Evolutionary conservation across 2,888 invertebrate species (phyloP).

Genomic region (Lottia gigantea): DNA sequence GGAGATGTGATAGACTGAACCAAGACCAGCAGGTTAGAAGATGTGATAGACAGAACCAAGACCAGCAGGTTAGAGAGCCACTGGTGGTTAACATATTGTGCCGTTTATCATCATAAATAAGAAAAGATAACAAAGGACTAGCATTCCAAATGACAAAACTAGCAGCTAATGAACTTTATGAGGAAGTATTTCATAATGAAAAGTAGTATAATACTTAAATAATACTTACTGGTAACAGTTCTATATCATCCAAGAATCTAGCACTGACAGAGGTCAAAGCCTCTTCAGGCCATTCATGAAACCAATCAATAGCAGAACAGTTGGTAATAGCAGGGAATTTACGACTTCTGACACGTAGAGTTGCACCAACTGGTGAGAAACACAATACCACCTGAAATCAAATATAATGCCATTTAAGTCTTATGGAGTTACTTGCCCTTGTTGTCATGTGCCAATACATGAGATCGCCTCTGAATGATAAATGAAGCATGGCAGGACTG

Average conservation of each 20-base stretch:
- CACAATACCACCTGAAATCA: constrained; percentile 86
- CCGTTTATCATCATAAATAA: too few species aligned
- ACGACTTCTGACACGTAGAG: constrained; percentile 87
- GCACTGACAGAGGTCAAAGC: constrained; percentile 93
- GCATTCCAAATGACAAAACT: too few species aligned
- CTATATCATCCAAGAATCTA: constrained; percentile 84
- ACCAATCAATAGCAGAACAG: constrained; percentile 96
- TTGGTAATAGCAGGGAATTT: constrained; percentile 97
- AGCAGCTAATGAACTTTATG: too few species aligned
- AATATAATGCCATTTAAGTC: background rate
- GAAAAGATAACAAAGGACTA: too few species aligned
- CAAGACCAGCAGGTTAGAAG: too few species aligned
- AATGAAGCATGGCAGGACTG: background rate
- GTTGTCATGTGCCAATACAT: background rate
- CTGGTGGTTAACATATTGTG: too few species aligned
- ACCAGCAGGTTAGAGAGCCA: too few species aligned
- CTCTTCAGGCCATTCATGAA: constrained; percentile 98
- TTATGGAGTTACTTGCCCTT: background rate
- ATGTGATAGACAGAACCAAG: too few species aligned
- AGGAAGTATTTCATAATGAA: background rate
- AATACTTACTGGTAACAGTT: constrained; percentile 79
- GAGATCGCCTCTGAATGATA: background rate
- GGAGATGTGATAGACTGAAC: too few species aligned
- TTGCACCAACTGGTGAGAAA: constrained; percentile 96
- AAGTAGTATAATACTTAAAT: too few species aligned